phyloP scores from a whole-genome alignment of 2,113 vertebrate genomes.

The Suncus etruscus region DNA sequence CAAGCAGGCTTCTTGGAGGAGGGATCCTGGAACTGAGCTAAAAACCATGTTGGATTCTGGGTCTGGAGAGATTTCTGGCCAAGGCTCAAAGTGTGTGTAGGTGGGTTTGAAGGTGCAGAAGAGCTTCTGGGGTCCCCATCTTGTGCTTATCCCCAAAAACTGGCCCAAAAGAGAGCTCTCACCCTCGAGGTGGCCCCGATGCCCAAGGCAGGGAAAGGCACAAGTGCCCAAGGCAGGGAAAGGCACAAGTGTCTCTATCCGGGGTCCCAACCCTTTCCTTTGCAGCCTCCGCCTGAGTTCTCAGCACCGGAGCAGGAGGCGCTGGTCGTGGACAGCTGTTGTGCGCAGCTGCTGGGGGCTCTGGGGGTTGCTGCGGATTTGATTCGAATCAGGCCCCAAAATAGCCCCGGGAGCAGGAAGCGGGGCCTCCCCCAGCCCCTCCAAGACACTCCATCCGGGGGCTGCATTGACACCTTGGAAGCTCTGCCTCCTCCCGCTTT shows the following conservation, averaged over 20 bases:
- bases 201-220: background rate
- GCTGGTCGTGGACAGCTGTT: constrained; percentile 79
- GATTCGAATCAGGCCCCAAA: constrained; percentile 82
- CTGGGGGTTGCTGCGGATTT: constrained; percentile 73
- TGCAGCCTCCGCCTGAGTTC: constrained; percentile 40
- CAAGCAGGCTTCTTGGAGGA: background rate
- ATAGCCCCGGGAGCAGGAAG: constrained; percentile 81
- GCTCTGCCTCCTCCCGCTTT: background rate
- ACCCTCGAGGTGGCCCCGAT: background rate
- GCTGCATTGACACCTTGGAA: constrained; percentile 75
- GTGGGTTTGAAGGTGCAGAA: background rate
- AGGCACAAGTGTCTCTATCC: background rate
- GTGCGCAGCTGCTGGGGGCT: constrained; percentile 79
- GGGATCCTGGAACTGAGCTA: background rate
- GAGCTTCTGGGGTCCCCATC: background rate
- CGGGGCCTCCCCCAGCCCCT: constrained; percentile 58
- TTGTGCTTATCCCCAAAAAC: background rate
- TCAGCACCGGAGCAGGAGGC: constrained; percentile 69
- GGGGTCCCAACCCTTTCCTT: background rate
- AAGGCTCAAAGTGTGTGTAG: background rate
- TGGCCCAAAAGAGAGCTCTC: background rate
- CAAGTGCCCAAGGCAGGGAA: background rate
- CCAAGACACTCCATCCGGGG: constrained; percentile 64
- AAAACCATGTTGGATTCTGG: too few relatives aligned
- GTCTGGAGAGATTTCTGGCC: background rate